Percentiles rank a stretch among this genome's conserved stretches.
phyloP scores from a whole-genome alignment of 2,113 vertebrate genomes.

The Pipra filicauda region DNA sequence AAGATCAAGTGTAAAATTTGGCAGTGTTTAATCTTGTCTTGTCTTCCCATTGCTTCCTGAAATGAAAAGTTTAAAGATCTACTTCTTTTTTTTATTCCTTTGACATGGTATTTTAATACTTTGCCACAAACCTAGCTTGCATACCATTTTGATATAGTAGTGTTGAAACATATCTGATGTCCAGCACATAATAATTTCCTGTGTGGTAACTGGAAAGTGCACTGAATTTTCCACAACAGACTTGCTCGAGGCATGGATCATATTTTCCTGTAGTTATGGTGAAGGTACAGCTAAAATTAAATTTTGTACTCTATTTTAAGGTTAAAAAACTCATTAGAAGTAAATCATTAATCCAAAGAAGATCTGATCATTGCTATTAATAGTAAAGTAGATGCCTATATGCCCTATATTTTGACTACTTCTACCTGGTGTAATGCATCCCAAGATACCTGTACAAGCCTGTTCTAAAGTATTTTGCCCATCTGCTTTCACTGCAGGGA shows the following conservation, averaged over 20 bases:
- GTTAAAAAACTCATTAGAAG: slow-evolving; percentile 38
- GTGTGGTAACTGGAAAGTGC: not conserved
- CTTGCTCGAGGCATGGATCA: slow-evolving; percentile 22
- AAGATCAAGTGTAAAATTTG: not conserved
- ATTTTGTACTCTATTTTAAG: slow-evolving; percentile 28
- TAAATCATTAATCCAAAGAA: slow-evolving; percentile 44
- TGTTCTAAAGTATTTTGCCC: not conserved
- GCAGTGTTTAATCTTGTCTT: not conserved
- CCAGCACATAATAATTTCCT: not conserved
- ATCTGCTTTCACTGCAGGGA: not conserved
- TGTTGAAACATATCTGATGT: not conserved
- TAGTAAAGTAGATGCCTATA: slow-evolving; percentile 9
- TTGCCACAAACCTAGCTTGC: not conserved
- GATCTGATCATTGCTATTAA: slow-evolving; percentile 27
- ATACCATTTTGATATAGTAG: not conserved
- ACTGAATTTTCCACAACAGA: not conserved
- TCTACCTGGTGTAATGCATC: not conserved
- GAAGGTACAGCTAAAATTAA: slow-evolving; percentile 20
- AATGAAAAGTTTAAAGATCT: not conserved
- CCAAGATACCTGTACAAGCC: not conserved
- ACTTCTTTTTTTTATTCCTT: not conserved
- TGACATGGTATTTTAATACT: not conserved
- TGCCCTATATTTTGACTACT: not conserved
- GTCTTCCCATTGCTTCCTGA: not conserved
- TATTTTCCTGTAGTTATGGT: not conserved